Evolutionary conservation across 2,888 invertebrate species (phyloP), one percentile per base, ranked within the genome.

Genomic region (Zeuzera pyrina): DNA sequence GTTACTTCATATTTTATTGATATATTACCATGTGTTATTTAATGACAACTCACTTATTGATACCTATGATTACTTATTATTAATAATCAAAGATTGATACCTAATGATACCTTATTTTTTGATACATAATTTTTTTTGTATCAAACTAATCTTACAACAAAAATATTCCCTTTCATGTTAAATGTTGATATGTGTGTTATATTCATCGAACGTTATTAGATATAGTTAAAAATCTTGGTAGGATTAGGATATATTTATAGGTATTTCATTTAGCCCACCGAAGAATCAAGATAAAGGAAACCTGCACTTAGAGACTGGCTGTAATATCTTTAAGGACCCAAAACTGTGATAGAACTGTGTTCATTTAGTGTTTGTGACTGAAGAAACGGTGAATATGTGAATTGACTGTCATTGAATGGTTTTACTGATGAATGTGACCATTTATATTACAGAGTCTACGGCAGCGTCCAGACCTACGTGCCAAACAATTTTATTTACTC

Each of bases 391-490:
- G 63, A 49, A 37, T 51, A 45, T 42, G 45, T 42, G 36, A 37
- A n/a, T n/a, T n/a, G n/a, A n/a, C n/a, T n/a, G n/a, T n/a, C n/a
- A n/a, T n/a, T n/a, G 31, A 45, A 40, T 43, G 42, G 42, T 41
- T 50, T 57, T 60, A 70, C 60, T 79, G 66, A 79, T 61, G 59
- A 54, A 36, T 73, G 41, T 78, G 79, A 79, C 69, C 55, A 77
- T 79, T 77, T 79, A 61, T 62, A 49, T 79, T 79, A 60, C 79
- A 79, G 79, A 78, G 55, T 48, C 60, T 40, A 41, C 66, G 61
- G 54, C 63, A 39, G 69, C 57, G 42, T 56, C 55, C 53, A 57
- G 67, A 56, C 52, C 56, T 44, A 38, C 72, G 73, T 67, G 73
- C 69, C 73, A 74, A 76, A 70, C 43, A 25, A 36, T 33, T 25